Evolutionary conservation across 1,140 invertebrate species (phyloP).

Genomic region (Mesaphorura yosii): DNA sequence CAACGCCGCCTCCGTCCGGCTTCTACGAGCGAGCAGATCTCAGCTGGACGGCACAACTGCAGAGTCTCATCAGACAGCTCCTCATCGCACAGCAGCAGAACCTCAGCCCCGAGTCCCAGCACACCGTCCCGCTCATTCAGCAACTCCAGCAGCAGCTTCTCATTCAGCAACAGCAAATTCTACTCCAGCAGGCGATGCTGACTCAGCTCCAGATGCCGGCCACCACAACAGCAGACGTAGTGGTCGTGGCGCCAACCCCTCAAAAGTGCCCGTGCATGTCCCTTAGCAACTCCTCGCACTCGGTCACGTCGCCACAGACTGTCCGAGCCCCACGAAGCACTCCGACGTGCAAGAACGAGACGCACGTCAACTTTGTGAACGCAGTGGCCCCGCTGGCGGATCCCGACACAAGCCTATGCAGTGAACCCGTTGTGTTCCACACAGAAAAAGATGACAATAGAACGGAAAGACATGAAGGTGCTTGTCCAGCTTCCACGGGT

Average conservation of each 20-base stretch:
- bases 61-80: constrained; percentile 28
- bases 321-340: too few relatives aligned
- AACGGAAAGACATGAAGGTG: too few relatives aligned
- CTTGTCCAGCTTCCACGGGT: too few relatives aligned
- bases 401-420: constrained; percentile 6
- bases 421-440: neutral
- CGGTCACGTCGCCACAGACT: constrained; percentile 33
- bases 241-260: constrained; percentile 10
- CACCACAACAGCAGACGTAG: neutral
- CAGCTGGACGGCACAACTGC: constrained; percentile 26
- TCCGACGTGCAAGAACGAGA: neutral
- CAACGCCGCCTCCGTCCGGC: constrained; percentile 25
- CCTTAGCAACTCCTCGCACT: constrained; percentile 30
- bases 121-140: constrained; percentile 25
- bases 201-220: constrained; percentile 36
- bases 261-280: constrained; percentile 30
- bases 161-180: constrained; percentile 37
- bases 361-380: neutral
- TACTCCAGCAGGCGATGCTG: constrained; percentile 40
- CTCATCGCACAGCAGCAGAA: constrained; percentile 29
- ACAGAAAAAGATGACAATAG: too few relatives aligned
- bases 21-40: constrained; percentile 1
- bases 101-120: constrained; percentile 23
- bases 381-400: constrained; percentile 9
- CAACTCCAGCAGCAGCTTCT: constrained; percentile 35